Evolutionary conservation across 1,140 invertebrate species (phyloP).

Genomic region (Matsumurasca onukii): DNA sequence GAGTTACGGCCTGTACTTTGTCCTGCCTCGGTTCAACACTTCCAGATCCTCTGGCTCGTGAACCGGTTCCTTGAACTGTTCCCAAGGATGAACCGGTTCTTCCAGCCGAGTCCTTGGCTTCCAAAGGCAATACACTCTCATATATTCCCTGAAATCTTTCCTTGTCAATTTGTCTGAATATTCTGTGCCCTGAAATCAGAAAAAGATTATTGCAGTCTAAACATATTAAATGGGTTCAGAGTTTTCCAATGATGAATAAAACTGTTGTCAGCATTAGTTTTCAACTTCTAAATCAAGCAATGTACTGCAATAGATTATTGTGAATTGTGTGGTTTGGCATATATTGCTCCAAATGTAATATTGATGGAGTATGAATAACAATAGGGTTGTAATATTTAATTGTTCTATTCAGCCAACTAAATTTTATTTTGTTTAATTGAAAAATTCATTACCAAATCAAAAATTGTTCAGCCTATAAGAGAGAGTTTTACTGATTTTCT

Average conservation of each 20-base stretch:
- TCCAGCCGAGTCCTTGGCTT: constrained; percentile 15
- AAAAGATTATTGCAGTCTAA: neutral
- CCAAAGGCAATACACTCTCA: constrained; percentile 30
- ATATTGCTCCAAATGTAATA: neutral
- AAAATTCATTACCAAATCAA: too few relatives aligned
- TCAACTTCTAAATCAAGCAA: neutral
- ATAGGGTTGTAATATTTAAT: too few relatives aligned
- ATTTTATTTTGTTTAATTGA: too few relatives aligned
- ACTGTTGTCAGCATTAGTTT: neutral
- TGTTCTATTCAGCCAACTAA: too few relatives aligned
- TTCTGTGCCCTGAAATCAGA: neutral
- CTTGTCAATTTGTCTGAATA: constrained; percentile 17
- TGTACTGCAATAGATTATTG: neutral
- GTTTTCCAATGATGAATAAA: neutral
- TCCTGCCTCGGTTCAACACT: neutral
- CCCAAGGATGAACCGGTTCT: constrained; percentile 30
- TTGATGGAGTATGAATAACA: neutral
- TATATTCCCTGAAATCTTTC: constrained; percentile 28
- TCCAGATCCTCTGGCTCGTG: constrained; percentile 1
- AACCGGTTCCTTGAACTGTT: constrained; percentile 27
- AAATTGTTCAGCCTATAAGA: too few relatives aligned
- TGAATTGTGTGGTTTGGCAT: neutral
- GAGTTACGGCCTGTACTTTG: too few relatives aligned
- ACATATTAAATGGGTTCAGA: neutral
- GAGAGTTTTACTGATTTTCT: too few relatives aligned